Conservation (phyloP, 2,888 invertebrate genomes). For the Tachina grossa region DNA sequence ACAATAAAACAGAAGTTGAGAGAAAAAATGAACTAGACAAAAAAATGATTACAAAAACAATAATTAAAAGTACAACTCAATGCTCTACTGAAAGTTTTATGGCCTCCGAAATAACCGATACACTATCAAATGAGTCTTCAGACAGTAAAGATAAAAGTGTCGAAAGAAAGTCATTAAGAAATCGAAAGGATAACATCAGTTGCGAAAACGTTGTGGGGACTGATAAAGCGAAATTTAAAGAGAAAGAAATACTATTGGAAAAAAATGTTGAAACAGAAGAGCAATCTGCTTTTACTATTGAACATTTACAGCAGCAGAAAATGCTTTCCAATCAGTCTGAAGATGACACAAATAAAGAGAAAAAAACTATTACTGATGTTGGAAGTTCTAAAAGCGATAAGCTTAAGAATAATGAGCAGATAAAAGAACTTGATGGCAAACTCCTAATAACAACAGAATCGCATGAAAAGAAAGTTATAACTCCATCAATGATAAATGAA, state of each 20-base stretch:
- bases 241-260: background rate
- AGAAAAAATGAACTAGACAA: background rate
- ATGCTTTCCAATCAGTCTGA: background rate
- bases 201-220: constrained; percentile 6
- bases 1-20: background rate
- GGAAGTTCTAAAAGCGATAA: background rate
- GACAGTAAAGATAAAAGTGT: background rate
- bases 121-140: constrained; percentile 9
- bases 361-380: background rate
- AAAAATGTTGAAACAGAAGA: background rate
- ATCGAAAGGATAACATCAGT: constrained; percentile 25
- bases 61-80: background rate
- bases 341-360: background rate
- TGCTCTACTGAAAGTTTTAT: background rate
- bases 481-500: background rate
- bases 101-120: background rate
- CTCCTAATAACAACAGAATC: background rate
- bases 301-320: background rate
- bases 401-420: background rate
- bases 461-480: background rate
- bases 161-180: constrained; percentile 57
- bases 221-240: background rate
- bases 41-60: background rate
- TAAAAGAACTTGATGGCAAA: background rate
- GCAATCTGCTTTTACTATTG: no score